Evolutionary conservation across 2,888 invertebrate genomes (phyloP).

Genomic region (Craniophora ligustri): DNA sequence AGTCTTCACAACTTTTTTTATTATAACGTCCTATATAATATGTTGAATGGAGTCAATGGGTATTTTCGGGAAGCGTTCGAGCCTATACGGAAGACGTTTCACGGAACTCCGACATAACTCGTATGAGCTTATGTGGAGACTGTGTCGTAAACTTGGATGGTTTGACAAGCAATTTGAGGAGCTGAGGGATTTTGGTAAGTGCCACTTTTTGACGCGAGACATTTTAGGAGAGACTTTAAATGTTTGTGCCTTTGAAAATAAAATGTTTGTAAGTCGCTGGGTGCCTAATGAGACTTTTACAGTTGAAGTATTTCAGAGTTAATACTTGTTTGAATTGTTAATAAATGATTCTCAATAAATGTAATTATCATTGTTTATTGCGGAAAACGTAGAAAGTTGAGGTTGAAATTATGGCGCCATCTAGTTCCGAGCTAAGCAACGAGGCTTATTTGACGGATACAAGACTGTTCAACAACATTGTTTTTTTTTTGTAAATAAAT

Average conservation of each 20-base stretch:
- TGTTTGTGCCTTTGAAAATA: background rate
- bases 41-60: slow-evolving; percentile 39
- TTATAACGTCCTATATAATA: slow-evolving; percentile 15
- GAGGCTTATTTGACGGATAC: no score
- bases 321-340: background rate
- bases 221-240: slow-evolving; percentile 11
- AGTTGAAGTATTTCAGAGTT: background rate
- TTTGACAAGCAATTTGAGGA: slow-evolving; percentile 57
- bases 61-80: slow-evolving; percentile 30
- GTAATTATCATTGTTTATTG: no score
- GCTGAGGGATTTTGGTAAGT: slow-evolving; percentile 35
- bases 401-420: no score
- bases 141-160: slow-evolving; percentile 52
- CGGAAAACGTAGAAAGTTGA: no score
- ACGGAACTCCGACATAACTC: slow-evolving; percentile 25
- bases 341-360: no score
- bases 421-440: no score
- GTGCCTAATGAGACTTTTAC: background rate
- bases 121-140: slow-evolving; percentile 42
- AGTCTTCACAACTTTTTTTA: background rate
- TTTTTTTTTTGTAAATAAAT: no score
- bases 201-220: slow-evolving; percentile 14
- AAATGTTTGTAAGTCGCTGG: background rate
- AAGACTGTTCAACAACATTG: no score
- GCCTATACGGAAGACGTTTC: slow-evolving; percentile 25